Percentiles rank a stretch among this genome's conserved stretches.
phyloP scores from a whole-genome alignment of 2,113 vertebrate genomes.

The Circaetus gallicus region DNA sequence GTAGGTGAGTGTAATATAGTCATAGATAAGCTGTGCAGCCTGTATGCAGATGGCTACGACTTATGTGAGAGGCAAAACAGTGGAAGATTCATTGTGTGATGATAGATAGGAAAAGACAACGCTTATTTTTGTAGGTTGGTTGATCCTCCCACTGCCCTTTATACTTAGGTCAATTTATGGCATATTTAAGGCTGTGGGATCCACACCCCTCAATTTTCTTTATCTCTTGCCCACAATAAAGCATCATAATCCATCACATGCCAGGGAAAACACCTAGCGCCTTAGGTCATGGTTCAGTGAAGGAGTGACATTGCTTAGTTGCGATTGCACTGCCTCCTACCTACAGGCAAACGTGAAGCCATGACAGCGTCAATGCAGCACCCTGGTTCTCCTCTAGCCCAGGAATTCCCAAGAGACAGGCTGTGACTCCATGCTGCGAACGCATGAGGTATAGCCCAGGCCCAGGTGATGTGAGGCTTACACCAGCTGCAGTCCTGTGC shows the following conservation, averaged over 20 bases:
- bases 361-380: background rate
- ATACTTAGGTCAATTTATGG: background rate
- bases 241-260: background rate
- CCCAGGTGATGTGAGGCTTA: background rate
- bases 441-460: accelerated
- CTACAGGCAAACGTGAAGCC: background rate
- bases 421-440: background rate
- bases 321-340: background rate
- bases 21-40: background rate
- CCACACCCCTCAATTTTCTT: background rate
- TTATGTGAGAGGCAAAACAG: background rate
- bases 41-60: background rate
- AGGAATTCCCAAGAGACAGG: background rate
- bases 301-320: background rate
- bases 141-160: background rate
- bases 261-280: background rate
- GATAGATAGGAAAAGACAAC: background rate
- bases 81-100: background rate
- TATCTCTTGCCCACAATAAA: background rate
- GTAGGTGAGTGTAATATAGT: background rate
- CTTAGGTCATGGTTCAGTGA: background rate
- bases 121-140: background rate
- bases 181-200: background rate
- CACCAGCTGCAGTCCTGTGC: accelerated
- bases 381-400: background rate